phyloP scores from a whole-genome alignment of 2,888 invertebrate genomes.

The Xylota segnis region DNA sequence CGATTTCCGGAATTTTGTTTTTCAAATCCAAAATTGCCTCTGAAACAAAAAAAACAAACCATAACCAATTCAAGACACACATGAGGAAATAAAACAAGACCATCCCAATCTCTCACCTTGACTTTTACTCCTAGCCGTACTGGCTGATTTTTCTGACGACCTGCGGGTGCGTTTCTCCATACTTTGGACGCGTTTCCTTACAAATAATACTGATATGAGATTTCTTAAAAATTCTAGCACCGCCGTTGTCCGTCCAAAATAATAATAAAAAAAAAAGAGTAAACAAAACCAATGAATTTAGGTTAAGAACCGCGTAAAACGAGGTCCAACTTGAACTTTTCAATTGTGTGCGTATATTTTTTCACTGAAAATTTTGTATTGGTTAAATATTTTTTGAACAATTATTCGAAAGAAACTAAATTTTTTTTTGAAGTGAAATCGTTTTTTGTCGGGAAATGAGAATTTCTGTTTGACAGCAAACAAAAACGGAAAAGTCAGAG shows the following conservation, averaged over 20 bases:
- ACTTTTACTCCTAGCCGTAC: conserved; percentile 32
- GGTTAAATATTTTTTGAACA: background rate
- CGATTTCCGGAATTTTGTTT: conserved; percentile 86
- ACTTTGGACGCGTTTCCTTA: background rate
- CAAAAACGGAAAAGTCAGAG: conserved; percentile 47
- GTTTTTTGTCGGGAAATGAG: background rate
- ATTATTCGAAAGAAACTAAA: conserved; percentile 7
- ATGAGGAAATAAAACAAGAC: background rate
- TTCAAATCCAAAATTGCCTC: conserved; percentile 83
- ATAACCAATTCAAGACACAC: background rate
- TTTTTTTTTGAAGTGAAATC: conserved; percentile 1
- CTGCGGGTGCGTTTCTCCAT: conserved; percentile 50
- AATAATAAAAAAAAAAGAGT: background rate
- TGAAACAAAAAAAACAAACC: conserved; percentile 67
- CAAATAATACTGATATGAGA: conserved; percentile 40
- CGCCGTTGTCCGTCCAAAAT: conserved; percentile 17
- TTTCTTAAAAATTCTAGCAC: conserved; percentile 12
- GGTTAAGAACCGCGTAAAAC: conserved; percentile 49
- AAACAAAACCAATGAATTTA: conserved; percentile 49
- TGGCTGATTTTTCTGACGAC: conserved; percentile 40
- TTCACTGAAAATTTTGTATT: conserved; percentile 27
- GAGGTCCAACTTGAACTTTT: background rate
- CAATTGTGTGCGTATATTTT: background rate
- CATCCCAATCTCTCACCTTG: conserved; percentile 21
- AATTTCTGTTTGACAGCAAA: conserved; percentile 44